These are phyloP conservation scores for Calephelis perditalis DNA, from an alignment of 2,888 invertebrate genomes.

Conservation along the genomic window DNA sequence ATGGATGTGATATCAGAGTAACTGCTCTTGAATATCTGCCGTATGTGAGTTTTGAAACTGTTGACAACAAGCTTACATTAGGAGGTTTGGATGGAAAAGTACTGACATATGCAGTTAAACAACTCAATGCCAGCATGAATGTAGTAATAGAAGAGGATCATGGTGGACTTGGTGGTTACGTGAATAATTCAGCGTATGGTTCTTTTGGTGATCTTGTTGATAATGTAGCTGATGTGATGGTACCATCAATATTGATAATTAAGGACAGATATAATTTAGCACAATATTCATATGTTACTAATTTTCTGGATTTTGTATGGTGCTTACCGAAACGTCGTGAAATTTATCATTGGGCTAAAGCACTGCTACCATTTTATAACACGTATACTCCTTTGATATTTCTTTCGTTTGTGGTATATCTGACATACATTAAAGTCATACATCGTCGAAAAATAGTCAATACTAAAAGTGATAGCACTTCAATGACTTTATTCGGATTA, in stretches of 20 bases:
- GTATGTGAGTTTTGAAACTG: conserved; percentile 30
- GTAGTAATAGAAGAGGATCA: conserved; percentile 31
- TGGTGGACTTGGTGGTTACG: conserved; percentile 33
- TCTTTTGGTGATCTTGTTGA: conserved; percentile 39
- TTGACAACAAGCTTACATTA: conserved; percentile 32
- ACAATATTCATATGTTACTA: conserved; percentile 38
- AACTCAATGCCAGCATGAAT: conserved; percentile 42
- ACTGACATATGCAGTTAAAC: conserved; percentile 34
- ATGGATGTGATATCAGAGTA: conserved; percentile 44
- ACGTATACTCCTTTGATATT: conserved; percentile 37
- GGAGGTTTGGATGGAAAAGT: conserved; percentile 42
- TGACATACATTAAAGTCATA: conserved; percentile 30
- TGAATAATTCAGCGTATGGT: conserved; percentile 36
- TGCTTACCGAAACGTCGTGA: conserved; percentile 42
- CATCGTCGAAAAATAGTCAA: conserved; percentile 13
- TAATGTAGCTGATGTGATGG: conserved; percentile 41
- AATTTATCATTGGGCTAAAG: conserved; percentile 42
- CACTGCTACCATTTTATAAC: conserved; percentile 43
- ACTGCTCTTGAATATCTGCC: conserved; percentile 36
- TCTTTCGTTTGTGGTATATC: conserved; percentile 34
- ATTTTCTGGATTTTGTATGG: conserved; percentile 41
- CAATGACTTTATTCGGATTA: conserved; percentile 40
- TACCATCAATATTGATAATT: conserved; percentile 33
- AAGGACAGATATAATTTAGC: conserved; percentile 35
- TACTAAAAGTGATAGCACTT: conserved; percentile 31